Evolutionary conservation across 1,140 invertebrate species (phyloP).

Genomic region (Caenorhabditis latens): DNA sequence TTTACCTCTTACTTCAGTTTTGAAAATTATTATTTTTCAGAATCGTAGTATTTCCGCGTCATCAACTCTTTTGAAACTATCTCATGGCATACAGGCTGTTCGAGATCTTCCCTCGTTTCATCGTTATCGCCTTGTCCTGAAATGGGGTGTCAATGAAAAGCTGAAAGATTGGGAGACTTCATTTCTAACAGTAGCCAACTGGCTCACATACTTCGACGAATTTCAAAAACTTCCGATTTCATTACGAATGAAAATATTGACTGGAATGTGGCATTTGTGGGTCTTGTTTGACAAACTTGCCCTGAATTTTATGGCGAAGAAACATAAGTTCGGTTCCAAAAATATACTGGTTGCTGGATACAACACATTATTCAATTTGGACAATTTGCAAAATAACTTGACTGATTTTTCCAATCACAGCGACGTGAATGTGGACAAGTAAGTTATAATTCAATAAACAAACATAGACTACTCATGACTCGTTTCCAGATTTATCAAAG

Average conservation of each 20-base stretch:
- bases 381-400: background rate
- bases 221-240: background rate
- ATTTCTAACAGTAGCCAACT: background rate
- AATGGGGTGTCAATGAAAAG: background rate
- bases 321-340: background rate
- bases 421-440: background rate
- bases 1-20: too few species aligned
- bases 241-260: background rate
- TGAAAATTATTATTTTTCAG: background rate
- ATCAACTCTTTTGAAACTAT: background rate
- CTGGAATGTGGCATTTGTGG: background rate
- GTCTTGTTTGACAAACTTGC: background rate
- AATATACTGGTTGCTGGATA: background rate
- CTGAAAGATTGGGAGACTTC: background rate
- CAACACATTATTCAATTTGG: background rate
- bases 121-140: background rate
- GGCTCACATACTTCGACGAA: background rate
- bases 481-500: background rate
- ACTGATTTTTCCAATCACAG: background rate
- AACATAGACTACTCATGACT: background rate
- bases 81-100: background rate
- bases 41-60: background rate
- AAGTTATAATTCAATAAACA: background rate
- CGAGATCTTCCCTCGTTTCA: background rate
- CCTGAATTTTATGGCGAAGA: background rate